Conservation (phyloP, 2,888 invertebrate species). For the Formica aserva region DNA sequence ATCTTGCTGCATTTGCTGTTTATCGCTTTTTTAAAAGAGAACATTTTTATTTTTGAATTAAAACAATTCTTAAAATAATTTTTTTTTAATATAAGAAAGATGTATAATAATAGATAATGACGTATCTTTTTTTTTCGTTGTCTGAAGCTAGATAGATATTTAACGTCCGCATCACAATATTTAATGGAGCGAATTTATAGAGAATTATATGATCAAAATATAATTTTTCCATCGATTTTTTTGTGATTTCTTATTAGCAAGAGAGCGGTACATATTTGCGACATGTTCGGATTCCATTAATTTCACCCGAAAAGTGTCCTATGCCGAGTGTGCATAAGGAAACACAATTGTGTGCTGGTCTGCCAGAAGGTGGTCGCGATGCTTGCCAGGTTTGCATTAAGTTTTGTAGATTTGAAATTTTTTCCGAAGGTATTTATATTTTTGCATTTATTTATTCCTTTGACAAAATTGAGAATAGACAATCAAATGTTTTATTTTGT, state of each 20-base stretch:
- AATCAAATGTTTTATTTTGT: background rate
- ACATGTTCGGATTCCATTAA: conserved; percentile 74
- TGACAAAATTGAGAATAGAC: background rate
- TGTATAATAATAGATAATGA: background rate
- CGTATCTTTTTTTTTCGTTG: background rate
- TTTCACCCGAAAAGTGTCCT: conserved; percentile 65
- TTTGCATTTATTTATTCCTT: background rate
- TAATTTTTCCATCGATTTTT: conserved; percentile 24
- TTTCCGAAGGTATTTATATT: background rate
- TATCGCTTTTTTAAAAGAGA: background rate
- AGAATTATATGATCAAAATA: background rate
- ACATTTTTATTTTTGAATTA: background rate
- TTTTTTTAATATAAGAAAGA: background rate
- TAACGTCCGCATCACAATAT: background rate
- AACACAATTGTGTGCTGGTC: conserved; percentile 78
- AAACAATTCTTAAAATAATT: background rate
- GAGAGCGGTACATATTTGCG: conserved; percentile 69
- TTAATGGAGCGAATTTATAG: background rate
- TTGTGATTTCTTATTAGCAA: conserved; percentile 44
- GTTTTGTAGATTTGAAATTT: background rate
- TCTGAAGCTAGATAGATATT: background rate
- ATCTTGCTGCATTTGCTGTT: background rate
- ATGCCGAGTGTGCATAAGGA: conserved; percentile 48
- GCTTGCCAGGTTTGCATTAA: conserved; percentile 77
- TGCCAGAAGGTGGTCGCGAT: conserved; percentile 76